Evolutionary conservation across 30 jellyfish, hydroid and myxozoan genomes (phyloP), one percentile per base, ranked within the genome.

Genomic region (Morbakka virulenta): DNA sequence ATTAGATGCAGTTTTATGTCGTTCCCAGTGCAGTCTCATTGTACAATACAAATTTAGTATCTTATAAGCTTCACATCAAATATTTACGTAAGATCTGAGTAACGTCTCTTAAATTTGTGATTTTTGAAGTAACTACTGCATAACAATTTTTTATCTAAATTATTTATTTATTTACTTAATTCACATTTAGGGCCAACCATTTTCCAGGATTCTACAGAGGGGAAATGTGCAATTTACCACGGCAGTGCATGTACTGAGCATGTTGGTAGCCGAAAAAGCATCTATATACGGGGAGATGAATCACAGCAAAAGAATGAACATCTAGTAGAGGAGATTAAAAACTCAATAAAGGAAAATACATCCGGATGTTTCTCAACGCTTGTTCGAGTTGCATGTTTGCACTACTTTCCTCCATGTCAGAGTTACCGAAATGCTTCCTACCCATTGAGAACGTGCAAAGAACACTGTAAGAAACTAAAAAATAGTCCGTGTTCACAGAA

Each of bases 281-380:
- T 80, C 6, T 80, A 28, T 51, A 51, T 80, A 72, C 72, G 69
- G 29, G 66, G 79, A 61, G 71, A 53, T 12, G 91, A 80, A 20
- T 49, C 69, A 50, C 91, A 80, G 50, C 51, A 32, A 23, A 84
- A 80, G 32, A 69, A 68, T 50, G 91, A 80, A 61, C 14, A 33
- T n/a, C 72, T 80, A 0, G 67, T 35, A 0, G 67, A 51, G 28
- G 70, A 80, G 41, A 50, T 80, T 52, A 35, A 28, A 3, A 78
- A 50, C 21, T 66, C 70, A 32, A 67, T 28, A 11, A 52, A 52
- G 41, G 65, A 29, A n/a, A 24, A 36, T 14, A 52, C 91, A 0
- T 84, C 91, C 0, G 84, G 63, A 35, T 80, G 84, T 49, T 80
- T 31, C 67, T 79, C 91, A 9, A 74, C 72, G 0, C 84, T 69